Conservation (phyloP, 1,140 invertebrate genomes). For the Cardiocondyla obscurior region DNA sequence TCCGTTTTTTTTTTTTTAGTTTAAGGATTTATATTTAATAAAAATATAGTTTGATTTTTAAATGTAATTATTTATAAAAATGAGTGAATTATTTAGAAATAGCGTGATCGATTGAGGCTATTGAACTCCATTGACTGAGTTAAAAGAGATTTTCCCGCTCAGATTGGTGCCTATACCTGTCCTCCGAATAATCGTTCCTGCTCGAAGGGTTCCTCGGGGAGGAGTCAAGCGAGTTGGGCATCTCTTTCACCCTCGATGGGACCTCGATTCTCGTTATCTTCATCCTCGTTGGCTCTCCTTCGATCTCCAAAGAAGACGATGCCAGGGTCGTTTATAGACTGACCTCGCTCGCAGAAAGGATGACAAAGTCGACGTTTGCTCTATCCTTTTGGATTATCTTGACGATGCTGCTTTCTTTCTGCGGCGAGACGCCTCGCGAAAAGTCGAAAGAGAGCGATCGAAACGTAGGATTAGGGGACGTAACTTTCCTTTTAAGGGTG, state of each 20-base stretch:
- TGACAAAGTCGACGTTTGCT: slow-evolving; percentile 56
- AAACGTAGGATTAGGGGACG: slow-evolving; percentile 15
- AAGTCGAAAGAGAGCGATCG: background rate
- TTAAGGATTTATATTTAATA: background rate
- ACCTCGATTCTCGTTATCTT: slow-evolving; percentile 67
- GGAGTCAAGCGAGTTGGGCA: slow-evolving; percentile 40
- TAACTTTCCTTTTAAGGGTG: background rate
- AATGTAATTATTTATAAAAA: background rate
- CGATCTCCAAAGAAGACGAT: slow-evolving; percentile 23
- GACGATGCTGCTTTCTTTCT: slow-evolving; percentile 32
- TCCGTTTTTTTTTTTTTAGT: no score
- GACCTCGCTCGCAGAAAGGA: background rate
- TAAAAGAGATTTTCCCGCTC: slow-evolving; percentile 31
- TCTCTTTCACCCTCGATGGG: slow-evolving; percentile 52
- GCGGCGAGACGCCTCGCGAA: background rate
- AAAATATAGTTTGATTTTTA: background rate
- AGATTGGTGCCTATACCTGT: slow-evolving; percentile 43
- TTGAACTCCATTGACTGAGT: background rate
- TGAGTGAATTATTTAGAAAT: background rate
- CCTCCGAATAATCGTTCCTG: slow-evolving; percentile 62
- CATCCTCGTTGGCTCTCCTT: slow-evolving; percentile 58
- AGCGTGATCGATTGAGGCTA: background rate
- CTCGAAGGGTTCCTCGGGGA: slow-evolving; percentile 50
- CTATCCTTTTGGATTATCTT: slow-evolving; percentile 52
- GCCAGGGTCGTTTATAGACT: slow-evolving; percentile 35